Percentiles rank a stretch among this genome's conserved stretches.
These are phyloP conservation scores for Lutjanus campechanus DNA, from an alignment of 2,797 vertebrate genomes.

Conservation along the genomic window DNA sequence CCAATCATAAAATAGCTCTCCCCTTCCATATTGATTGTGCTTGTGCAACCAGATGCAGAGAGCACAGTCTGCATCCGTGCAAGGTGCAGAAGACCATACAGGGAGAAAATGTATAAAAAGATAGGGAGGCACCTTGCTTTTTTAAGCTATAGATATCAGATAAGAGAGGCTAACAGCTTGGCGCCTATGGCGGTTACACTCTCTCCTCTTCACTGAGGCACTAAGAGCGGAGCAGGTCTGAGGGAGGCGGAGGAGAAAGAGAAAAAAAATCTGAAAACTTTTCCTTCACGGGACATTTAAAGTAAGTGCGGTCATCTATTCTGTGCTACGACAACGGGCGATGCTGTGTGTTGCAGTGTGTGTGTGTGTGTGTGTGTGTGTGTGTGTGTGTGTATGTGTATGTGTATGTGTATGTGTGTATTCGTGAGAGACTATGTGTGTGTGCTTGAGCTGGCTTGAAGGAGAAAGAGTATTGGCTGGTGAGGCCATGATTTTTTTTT, in stretches of 20 bases:
- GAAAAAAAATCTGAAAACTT: conserved; percentile 80
- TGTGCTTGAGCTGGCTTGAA: conserved; percentile 67
- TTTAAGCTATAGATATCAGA: conserved; percentile 70
- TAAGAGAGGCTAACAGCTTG: conserved; percentile 66
- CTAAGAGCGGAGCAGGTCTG: conserved; percentile 69
- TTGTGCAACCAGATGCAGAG: conserved; percentile 99
- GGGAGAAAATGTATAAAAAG: conserved; percentile 79
- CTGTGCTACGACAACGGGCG: conserved; percentile 83
- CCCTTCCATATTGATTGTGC: conserved; percentile 99
- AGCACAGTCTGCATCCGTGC: conserved; percentile 93
- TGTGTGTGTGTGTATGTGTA: conserved; percentile 37
- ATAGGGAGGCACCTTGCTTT: conserved; percentile 66
- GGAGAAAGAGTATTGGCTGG: conserved; percentile 78
- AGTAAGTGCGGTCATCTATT: conserved; percentile 99
- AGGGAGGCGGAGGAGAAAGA: conserved; percentile 75
- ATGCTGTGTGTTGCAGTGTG: conserved; percentile 64
- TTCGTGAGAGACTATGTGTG: conserved; percentile 33
- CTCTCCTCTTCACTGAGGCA: conserved; percentile 59
- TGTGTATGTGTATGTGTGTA: conserved; percentile 59
- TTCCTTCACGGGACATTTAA: conserved; percentile 96
- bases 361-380: conserved; percentile 25
- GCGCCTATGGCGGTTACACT: conserved; percentile 51
- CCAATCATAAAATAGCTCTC: conserved; percentile 99
- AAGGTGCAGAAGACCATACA: conserved; percentile 88
- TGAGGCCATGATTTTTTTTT: conserved; percentile 79